phyloP scores from a whole-genome alignment of 2,888 invertebrate species.

The Erpobdella octoculata region DNA sequence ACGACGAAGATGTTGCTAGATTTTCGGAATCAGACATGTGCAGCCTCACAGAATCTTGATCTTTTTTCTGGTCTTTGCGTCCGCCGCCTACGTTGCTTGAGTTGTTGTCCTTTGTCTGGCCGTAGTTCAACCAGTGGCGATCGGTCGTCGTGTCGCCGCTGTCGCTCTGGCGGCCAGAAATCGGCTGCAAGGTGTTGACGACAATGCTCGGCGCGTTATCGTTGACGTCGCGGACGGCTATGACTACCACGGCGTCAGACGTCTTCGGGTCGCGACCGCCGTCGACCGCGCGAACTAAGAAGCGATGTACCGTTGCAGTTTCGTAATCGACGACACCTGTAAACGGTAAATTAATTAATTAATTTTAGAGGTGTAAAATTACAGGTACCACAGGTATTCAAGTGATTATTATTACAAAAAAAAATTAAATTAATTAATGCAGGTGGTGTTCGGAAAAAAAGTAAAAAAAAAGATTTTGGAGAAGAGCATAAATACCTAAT shows the following conservation, averaged over 20 bases:
- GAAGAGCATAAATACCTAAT: neutral
- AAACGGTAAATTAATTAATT: neutral
- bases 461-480: neutral
- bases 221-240: constrained; percentile 35
- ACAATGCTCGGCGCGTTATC: constrained; percentile 37
- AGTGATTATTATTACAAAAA: no score
- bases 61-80: neutral
- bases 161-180: neutral
- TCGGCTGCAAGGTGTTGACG: constrained; percentile 15
- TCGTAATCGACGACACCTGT: constrained; percentile 34
- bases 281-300: constrained; percentile 29
- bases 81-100: neutral
- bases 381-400: no score
- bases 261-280: constrained; percentile 13
- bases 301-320: constrained; percentile 7
- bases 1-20: neutral
- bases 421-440: neutral
- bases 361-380: no score
- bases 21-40: constrained; percentile 7
- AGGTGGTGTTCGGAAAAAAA: neutral
- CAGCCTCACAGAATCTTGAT: neutral
- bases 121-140: neutral
- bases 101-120: neutral
- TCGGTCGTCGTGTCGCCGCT: neutral
- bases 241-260: constrained; percentile 19